These are phyloP conservation scores for Podarcis lilfordi DNA, from an alignment of 2,797 vertebrate genomes.

Conservation along the genomic window DNA sequence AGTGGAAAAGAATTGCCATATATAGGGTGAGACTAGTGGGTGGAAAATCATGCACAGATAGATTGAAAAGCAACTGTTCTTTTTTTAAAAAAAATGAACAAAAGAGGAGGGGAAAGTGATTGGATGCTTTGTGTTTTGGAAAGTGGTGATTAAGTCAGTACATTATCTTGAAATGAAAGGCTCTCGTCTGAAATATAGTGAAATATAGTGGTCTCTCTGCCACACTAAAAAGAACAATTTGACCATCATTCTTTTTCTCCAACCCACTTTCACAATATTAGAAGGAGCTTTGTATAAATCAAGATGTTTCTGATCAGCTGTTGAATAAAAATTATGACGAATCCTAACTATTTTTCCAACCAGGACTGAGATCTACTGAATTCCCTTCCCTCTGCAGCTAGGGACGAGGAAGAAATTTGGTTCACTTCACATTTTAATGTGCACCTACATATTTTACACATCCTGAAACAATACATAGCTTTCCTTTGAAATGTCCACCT, in stretches of 20 bases:
- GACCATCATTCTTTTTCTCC: conserved; percentile 47
- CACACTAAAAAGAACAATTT: conserved; percentile 10
- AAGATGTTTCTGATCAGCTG: conserved; percentile 31
- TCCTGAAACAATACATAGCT: no score
- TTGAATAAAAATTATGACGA: conserved; percentile 22
- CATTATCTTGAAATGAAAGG: conserved; percentile 66
- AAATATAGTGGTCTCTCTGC: conserved; percentile 18
- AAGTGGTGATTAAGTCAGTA: conserved; percentile 74
- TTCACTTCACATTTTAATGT: no score
- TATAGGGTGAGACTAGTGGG: conserved; percentile 68
- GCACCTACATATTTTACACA: no score
- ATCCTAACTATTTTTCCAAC: not conserved
- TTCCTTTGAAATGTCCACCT: no score
- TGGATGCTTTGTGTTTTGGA: conserved; percentile 60
- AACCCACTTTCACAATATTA: conserved; percentile 40
- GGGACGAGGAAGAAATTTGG: no score
- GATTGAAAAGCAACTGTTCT: conserved; percentile 55
- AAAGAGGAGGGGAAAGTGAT: conserved; percentile 57
- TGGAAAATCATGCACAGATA: conserved; percentile 58
- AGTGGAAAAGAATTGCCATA: conserved; percentile 58
- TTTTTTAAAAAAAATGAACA: conserved; percentile 59
- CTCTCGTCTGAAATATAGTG: conserved; percentile 7
- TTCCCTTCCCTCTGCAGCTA: no score
- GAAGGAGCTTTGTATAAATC: conserved; percentile 36
- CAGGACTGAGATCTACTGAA: not conserved